These are phyloP conservation scores for Dromius quadrimaculatus DNA, from an alignment of 2,888 invertebrate genomes.

Conservation along the genomic window DNA sequence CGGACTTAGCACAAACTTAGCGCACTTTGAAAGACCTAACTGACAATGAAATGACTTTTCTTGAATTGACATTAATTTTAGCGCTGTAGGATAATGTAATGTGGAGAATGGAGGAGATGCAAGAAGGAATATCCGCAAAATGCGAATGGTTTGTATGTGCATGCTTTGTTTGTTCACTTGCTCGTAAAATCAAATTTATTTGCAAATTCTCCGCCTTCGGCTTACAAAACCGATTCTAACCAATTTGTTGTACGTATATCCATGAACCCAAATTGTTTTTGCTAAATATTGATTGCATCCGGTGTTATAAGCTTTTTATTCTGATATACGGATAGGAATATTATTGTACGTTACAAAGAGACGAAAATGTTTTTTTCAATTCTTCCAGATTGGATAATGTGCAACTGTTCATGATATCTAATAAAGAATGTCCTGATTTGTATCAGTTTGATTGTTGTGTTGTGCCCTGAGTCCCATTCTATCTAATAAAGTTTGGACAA, in stretches of 20 bases:
- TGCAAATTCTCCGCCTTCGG: conserved; percentile 31
- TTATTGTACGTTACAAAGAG: too few relatives aligned
- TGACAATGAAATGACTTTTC: too few relatives aligned
- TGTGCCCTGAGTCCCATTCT: background rate
- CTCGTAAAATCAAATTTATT: conserved; percentile 43
- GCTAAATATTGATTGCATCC: conserved; percentile 14
- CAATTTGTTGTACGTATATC: conserved; percentile 35
- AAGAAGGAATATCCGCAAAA: conserved; percentile 38
- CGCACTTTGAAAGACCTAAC: too few relatives aligned
- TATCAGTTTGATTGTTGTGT: conserved; percentile 7
- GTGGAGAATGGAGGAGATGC: too few relatives aligned
- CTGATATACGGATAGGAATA: too few relatives aligned
- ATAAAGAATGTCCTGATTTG: conserved; percentile 6
- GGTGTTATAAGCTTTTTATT: background rate
- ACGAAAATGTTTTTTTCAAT: too few relatives aligned
- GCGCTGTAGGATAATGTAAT: too few relatives aligned
- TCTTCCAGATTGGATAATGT: too few relatives aligned
- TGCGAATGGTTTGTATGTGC: conserved; percentile 37
- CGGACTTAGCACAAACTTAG: too few relatives aligned
- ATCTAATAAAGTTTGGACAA: conserved; percentile 5
- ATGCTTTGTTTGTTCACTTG: conserved; percentile 29
- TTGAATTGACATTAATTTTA: too few relatives aligned
- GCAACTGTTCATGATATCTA: background rate
- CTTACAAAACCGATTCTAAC: conserved; percentile 32
- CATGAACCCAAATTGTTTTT: conserved; percentile 26